Evolutionary conservation across 1,140 invertebrate species (phyloP).

Genomic region (Liolophura sinensis): DNA sequence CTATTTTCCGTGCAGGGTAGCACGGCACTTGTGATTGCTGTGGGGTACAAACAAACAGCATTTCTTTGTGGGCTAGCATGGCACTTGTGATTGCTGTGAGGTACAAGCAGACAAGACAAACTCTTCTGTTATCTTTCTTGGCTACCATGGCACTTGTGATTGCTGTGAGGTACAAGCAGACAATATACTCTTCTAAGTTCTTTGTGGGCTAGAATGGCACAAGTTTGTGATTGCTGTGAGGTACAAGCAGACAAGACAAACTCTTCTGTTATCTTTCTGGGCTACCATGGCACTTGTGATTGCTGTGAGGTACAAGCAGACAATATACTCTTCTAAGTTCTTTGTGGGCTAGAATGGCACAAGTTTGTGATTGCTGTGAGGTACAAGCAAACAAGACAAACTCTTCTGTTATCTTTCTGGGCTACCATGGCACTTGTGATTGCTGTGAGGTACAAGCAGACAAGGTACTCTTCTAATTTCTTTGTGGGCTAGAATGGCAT

Average conservation of each 20-base stretch:
- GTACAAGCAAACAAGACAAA: constrained; percentile 1
- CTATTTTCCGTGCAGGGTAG: constrained; percentile 42
- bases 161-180: constrained; percentile 1
- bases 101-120: constrained; percentile 1
- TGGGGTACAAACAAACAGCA: too few relatives aligned
- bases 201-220: neutral
- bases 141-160: neutral
- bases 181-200: neutral
- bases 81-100: neutral
- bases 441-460: too few relatives aligned
- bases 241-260: neutral
- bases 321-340: neutral
- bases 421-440: neutral
- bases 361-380: neutral
- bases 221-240: neutral
- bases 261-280: too few relatives aligned
- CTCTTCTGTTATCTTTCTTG: too few relatives aligned
- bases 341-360: neutral
- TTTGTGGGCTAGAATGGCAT: too few relatives aligned
- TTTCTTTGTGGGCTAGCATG: too few relatives aligned
- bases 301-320: neutral
- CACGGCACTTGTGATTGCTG: constrained; percentile 51
- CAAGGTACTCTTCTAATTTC: neutral
- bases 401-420: neutral
- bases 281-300: too few relatives aligned